Conservation (phyloP, 2,888 invertebrate genomes). For the Mesochorus sp. region DNA sequence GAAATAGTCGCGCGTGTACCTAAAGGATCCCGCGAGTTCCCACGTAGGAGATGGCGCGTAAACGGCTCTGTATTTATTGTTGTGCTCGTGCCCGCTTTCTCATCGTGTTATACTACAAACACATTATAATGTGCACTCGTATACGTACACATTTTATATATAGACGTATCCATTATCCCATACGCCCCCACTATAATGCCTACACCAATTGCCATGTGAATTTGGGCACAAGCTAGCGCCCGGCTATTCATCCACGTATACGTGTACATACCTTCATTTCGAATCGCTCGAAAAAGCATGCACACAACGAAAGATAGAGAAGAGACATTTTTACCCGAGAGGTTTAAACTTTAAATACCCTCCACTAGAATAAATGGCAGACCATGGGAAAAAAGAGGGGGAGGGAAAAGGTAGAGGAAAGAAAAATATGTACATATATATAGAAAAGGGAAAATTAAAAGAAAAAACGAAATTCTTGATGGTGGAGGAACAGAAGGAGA, state of each 20-base stretch:
- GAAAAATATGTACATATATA: background rate
- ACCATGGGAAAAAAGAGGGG: background rate
- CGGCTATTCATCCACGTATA: slow-evolving; percentile 18
- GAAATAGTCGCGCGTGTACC: slow-evolving; percentile 57
- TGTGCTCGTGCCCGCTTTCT: slow-evolving; percentile 58
- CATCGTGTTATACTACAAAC: slow-evolving; percentile 49
- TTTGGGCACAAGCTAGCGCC: slow-evolving; percentile 46
- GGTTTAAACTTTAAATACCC: slow-evolving; percentile 62
- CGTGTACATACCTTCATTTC: slow-evolving; percentile 24
- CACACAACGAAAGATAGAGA: slow-evolving; percentile 33
- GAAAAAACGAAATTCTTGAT: too few species aligned
- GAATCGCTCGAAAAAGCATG: slow-evolving; percentile 37
- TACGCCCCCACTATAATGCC: slow-evolving; percentile 42
- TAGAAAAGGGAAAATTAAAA: background rate
- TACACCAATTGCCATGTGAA: slow-evolving; percentile 49
- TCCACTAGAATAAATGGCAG: slow-evolving; percentile 32
- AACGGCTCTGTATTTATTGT: slow-evolving; percentile 62
- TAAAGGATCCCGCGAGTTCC: slow-evolving; percentile 54
- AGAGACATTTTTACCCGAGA: too few species aligned
- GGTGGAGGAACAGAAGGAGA: background rate
- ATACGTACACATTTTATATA: background rate
- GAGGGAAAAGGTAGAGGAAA: background rate
- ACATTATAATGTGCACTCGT: slow-evolving; percentile 12
- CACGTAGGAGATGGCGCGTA: slow-evolving; percentile 65
- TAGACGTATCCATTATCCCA: slow-evolving; percentile 4